Conservation (phyloP, 2,113 vertebrate species). For the Hemicordylus capensis region DNA sequence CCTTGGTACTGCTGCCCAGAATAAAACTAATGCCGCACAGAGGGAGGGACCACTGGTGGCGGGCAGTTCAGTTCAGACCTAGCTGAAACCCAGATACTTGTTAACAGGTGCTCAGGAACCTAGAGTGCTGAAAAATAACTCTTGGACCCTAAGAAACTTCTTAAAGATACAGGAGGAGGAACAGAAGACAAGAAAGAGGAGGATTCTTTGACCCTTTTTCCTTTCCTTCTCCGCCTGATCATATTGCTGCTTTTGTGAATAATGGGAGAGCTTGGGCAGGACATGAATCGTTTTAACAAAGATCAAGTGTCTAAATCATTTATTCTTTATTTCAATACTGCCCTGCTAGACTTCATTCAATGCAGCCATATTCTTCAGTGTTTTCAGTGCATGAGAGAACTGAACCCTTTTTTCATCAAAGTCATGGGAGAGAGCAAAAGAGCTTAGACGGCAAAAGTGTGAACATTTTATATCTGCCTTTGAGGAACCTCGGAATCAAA, state of each 20-base stretch:
- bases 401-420: not conserved
- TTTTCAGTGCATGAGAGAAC: not conserved
- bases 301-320: not conserved
- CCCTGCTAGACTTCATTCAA: not conserved
- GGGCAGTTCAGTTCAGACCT: too few relatives aligned
- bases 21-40: too few relatives aligned
- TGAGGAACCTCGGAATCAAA: slow-evolving; percentile 23
- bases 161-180: not conserved
- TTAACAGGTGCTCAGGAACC: not conserved
- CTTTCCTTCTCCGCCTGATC: not conserved
- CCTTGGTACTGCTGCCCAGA: too few relatives aligned
- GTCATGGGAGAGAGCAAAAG: slow-evolving; percentile 19
- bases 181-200: not conserved
- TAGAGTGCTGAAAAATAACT: not conserved
- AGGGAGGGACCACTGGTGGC: too few relatives aligned
- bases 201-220: not conserved
- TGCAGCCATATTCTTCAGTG: not conserved
- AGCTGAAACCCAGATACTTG: not conserved
- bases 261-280: not conserved
- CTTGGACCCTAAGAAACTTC: not conserved
- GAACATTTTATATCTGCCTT: not conserved
- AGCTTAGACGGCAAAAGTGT: slow-evolving; percentile 8
- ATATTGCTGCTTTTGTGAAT: slow-evolving; percentile 2
- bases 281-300: slow-evolving; percentile 3
- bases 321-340: not conserved